Percentiles rank a stretch among this genome's conserved stretches.
These are phyloP conservation scores for Apodemia duryi DNA, from an alignment of 2,888 invertebrate species.

Conservation along the genomic window DNA sequence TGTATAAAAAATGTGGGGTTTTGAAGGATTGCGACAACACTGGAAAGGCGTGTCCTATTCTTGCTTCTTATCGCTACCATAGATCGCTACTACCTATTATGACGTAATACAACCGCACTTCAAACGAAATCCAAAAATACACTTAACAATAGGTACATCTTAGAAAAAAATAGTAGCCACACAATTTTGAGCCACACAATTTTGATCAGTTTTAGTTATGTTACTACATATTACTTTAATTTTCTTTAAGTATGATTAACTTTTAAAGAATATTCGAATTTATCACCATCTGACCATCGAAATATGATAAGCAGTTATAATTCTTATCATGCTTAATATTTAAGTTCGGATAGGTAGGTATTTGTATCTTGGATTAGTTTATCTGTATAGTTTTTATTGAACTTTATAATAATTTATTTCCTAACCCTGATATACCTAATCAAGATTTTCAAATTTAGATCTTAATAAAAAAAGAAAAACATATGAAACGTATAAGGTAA, in stretches of 20 bases:
- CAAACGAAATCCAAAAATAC: not conserved
- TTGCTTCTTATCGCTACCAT: slow-evolving; percentile 56
- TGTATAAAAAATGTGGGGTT: slow-evolving; percentile 42
- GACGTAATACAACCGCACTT: slow-evolving; percentile 56
- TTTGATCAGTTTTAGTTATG: no score
- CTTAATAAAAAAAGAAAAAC: no score
- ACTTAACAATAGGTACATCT: not conserved
- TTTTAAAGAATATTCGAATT: not conserved
- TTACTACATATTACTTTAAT: not conserved
- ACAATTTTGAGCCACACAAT: no score
- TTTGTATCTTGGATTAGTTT: not conserved
- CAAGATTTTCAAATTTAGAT: no score
- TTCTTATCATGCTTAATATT: slow-evolving; percentile 4
- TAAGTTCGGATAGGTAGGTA: not conserved
- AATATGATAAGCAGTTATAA: slow-evolving; percentile 2
- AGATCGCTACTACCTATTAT: slow-evolving; percentile 50
- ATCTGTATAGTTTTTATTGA: no score
- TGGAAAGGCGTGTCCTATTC: slow-evolving; percentile 70
- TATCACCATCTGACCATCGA: slow-evolving; percentile 1
- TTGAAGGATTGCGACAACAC: slow-evolving; percentile 63
- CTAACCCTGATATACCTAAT: no score
- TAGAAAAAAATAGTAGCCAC: not conserved
- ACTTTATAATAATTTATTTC: no score
- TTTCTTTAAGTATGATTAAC: no score
- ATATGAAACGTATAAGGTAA: no score